Evolutionary conservation across 2,113 vertebrate species (phyloP), one percentile per base, ranked within the genome.

Genomic region (Pomatorhinus ruficollis): DNA sequence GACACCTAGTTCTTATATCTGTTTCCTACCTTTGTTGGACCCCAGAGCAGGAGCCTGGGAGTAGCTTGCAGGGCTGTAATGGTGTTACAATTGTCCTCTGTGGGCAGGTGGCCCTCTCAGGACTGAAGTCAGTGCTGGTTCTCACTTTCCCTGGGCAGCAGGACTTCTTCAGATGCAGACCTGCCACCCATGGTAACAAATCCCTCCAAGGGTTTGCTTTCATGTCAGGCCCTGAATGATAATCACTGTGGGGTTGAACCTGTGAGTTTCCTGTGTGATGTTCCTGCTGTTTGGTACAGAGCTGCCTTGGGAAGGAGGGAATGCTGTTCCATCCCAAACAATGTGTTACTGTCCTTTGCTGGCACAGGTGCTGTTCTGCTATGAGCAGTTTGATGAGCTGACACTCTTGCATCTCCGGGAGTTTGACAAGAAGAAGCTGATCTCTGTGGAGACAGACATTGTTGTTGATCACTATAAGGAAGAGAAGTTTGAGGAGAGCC

Each of bases 401-500:
- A 99, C 99, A 3, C 97, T 99, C 90, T 96, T 99, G 60, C 99
- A 99, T 94, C 98, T 99, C 31, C 93, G 99, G 25, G 99, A 99
- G 96, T 99, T 99, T 52, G 99, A 99, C 95, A 99, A 98, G 97
- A 99, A 99, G 98, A 99, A 99, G 97, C 98, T 99, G 74, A 99
- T 99, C 96, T 99, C 99, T 0, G 99, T 99, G 70, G 99, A 99
- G 96, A 99, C 99, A 0, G 99, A 99, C 97, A 99, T 99, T 5
- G 99, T 99, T 18, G 98, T 99, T 4, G 99, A 99, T 93, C 99
- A 99, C 97, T 99, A 99, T 92, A 99, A 99, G 96, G 99, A 99
- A 95, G 99, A 99, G 97, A 99, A 98, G 92, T 99, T 98, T 83
- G 98, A 99, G 87, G 98, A 99, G 50, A 93, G 42, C 44, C 97